Evolutionary conservation across 2,888 invertebrate species (phyloP).

Genomic region (Microplitis manilae): DNA sequence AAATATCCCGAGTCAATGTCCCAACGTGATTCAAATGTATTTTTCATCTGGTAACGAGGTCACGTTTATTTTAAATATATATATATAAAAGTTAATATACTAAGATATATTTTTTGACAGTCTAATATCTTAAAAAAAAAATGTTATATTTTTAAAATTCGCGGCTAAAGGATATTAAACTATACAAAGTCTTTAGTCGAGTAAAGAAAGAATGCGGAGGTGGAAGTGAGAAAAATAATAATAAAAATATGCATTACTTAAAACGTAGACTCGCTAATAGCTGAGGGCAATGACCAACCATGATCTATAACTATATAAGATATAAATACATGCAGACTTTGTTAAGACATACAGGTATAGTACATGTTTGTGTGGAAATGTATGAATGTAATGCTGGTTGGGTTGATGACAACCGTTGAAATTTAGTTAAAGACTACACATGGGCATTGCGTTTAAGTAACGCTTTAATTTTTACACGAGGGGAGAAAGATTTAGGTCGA

Average conservation of each 20-base stretch:
- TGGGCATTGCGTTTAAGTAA: slow-evolving; percentile 12
- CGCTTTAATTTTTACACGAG: slow-evolving; percentile 14
- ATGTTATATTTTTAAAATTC: too few species aligned
- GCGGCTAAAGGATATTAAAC: not conserved
- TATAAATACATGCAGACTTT: not conserved
- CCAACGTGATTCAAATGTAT: slow-evolving; percentile 38
- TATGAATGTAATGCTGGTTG: not conserved
- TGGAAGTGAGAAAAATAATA: slow-evolving; percentile 36
- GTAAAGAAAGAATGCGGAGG: slow-evolving; percentile 37
- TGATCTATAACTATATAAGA: slow-evolving; percentile 5
- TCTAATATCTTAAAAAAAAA: too few species aligned
- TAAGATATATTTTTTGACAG: not conserved
- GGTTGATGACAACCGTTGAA: slow-evolving; percentile 8
- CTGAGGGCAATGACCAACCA: slow-evolving; percentile 59
- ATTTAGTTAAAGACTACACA: not conserved
- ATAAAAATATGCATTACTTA: slow-evolving; percentile 42
- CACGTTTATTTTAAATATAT: not conserved
- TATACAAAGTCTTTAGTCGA: slow-evolving; percentile 15
- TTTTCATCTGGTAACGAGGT: slow-evolving; percentile 31
- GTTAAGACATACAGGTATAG: slow-evolving; percentile 25
- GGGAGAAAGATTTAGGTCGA: slow-evolving; percentile 14
- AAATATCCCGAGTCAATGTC: slow-evolving; percentile 58
- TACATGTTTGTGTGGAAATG: not conserved
- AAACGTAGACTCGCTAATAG: slow-evolving; percentile 53
- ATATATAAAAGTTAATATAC: not conserved